A percentile compares a stretch with the other conserved stretches of the same genome.
phyloP scores from a whole-genome alignment of 2,113 vertebrate species.

The Eudyptes chrysolophus region DNA sequence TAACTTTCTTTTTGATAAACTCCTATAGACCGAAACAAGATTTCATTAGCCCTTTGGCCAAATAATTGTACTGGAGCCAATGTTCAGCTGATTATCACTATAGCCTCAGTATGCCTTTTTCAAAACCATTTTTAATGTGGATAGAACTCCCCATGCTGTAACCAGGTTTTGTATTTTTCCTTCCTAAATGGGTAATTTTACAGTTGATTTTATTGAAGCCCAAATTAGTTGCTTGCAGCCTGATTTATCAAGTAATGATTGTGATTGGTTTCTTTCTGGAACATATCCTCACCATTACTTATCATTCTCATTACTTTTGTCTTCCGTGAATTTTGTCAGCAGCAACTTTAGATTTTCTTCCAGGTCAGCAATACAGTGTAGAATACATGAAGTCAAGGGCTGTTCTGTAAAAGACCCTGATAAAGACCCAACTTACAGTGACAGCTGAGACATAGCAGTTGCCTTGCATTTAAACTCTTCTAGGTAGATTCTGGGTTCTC shows the following conservation, averaged over 20 bases:
- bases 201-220: neutral
- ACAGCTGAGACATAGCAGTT: neutral
- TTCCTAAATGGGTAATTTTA: neutral
- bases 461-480: neutral
- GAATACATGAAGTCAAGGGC: neutral
- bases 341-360: neutral
- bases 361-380: neutral
- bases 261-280: neutral
- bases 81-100: neutral
- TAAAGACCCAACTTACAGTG: neutral
- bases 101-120: neutral
- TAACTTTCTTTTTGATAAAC: neutral
- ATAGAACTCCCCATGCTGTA: neutral
- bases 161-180: neutral
- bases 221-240: neutral
- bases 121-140: neutral
- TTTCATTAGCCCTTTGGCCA: neutral
- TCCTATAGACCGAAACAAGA: neutral
- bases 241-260: neutral
- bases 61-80: neutral
- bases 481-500: neutral
- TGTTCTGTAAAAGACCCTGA: neutral
- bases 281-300: neutral
- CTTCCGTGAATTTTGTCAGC: neutral
- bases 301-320: neutral